Evolutionary conservation across 2,797 vertebrate genomes (phyloP), one percentile per base, ranked within the genome.

Genomic region (Champsocephalus gunnari): DNA sequence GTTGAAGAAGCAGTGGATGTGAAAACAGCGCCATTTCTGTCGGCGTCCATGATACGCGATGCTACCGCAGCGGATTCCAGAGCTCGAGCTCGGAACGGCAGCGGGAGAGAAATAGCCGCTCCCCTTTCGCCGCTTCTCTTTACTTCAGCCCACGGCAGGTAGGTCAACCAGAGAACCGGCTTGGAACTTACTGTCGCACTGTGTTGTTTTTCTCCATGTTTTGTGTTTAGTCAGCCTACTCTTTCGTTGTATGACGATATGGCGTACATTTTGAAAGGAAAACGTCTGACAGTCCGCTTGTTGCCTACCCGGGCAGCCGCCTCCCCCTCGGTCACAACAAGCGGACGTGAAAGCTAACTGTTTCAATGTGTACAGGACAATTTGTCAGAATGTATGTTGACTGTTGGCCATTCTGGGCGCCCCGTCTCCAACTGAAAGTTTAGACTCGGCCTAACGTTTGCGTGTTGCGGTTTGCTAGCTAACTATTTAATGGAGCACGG

Each of bases 81-180:
- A 94, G 94, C 95, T 88, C 67, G 86, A 94, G 94, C 94, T 94
- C 92, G 93, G 92, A 92, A 93, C 92, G 91, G 93, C 93, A 94
- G 94, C 95, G 94, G 94, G 92, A 93, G 93, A 94, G 90, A 93
- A 93, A 64, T 94, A 92, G 90, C 93, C 92, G 94, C 94, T 95
- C 94, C 94, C 91, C 92, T 90, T 84, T 86, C 70, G 82, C 85
- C 63, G 89, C 81, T 89, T 87, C 82, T 83, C 87, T 85, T 74
- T 67, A 89, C 93, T 93, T 89, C 92, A 92, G 87, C 80, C 77
- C 81, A 78, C 91, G 91, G 92, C 93, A 94, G 93, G 95, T 95
- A 88, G 77, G 90, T 47, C 3, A 64, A 51, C 0, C 66, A 8
- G 9, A 6, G 17, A 53, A 32, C 54, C 43, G 13, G 3, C 3